These are phyloP conservation scores for Umimayanthus chanpuru DNA, from an alignment of 92 coral and sea anemone species.

Conservation along the genomic window DNA sequence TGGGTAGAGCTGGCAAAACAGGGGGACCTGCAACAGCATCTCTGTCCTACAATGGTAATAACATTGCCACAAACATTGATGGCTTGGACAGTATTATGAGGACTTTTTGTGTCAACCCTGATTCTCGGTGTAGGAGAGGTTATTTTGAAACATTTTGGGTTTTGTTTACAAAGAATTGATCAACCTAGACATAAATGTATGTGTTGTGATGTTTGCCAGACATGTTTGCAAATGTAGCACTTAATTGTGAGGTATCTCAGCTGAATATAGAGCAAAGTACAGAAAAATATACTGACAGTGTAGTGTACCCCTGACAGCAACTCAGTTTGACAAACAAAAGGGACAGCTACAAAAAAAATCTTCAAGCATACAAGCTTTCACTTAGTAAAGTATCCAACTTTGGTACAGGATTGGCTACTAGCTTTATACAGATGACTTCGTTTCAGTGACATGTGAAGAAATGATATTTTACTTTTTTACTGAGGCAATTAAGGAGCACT, in stretches of 20 bases:
- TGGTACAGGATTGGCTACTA: not conserved
- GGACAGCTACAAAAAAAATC: not conserved
- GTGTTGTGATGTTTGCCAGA: slow-evolving; percentile 41
- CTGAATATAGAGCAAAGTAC: not conserved
- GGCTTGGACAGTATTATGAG: slow-evolving; percentile 32
- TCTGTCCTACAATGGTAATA: slow-evolving; percentile 20
- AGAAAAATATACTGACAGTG: not conserved
- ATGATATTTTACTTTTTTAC: slow-evolving; percentile 16
- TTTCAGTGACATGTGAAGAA: slow-evolving; percentile 30
- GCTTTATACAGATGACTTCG: slow-evolving; percentile 27
- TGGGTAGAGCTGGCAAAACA: slow-evolving; percentile 39
- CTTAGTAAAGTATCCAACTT: slow-evolving; percentile 39
- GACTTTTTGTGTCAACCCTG: slow-evolving; percentile 20
- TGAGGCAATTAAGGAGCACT: slow-evolving; percentile 31
- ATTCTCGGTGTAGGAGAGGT: slow-evolving; percentile 20
- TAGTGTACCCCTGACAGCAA: not conserved
- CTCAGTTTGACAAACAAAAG: slow-evolving; percentile 18
- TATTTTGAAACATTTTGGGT: slow-evolving; percentile 29
- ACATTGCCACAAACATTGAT: slow-evolving; percentile 45
- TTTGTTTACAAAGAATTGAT: slow-evolving; percentile 12
- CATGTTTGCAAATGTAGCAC: slow-evolving; percentile 31
- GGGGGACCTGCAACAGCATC: slow-evolving; percentile 44
- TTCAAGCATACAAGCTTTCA: slow-evolving; percentile 4
- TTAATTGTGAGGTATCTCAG: slow-evolving; percentile 12
- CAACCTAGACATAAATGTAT: slow-evolving; percentile 9